Conservation (phyloP, 2,888 invertebrate genomes). For the Latheticus oryzae region DNA sequence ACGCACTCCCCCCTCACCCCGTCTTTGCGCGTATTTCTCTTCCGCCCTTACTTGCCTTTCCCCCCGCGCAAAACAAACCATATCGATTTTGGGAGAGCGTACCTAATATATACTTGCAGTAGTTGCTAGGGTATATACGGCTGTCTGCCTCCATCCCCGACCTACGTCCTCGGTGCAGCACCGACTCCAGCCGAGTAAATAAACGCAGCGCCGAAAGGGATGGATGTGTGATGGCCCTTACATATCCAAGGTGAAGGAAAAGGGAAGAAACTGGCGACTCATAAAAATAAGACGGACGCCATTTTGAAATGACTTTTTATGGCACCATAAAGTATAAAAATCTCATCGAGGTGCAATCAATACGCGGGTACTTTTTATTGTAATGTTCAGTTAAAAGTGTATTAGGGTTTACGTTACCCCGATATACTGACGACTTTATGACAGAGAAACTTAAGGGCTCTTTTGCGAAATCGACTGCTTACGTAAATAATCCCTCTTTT, state of each 20-base stretch:
- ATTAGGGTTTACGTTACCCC: conserved; percentile 50
- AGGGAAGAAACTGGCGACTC: conserved; percentile 49
- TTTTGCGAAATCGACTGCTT: conserved; percentile 48
- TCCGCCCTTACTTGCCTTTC: conserved; percentile 49
- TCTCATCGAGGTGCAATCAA: conserved; percentile 61
- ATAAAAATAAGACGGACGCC: conserved; percentile 62
- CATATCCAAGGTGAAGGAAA: conserved; percentile 56
- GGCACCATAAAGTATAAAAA: conserved; percentile 61
- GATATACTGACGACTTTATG: conserved; percentile 49
- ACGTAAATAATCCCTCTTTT: conserved; percentile 57
- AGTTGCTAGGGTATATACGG: conserved; percentile 61
- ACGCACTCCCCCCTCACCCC: conserved; percentile 58
- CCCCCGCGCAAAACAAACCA: conserved; percentile 65
- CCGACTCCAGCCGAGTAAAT: conserved; percentile 31
- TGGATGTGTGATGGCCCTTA: conserved; percentile 60
- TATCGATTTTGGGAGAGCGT: conserved; percentile 67
- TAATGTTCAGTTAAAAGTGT: conserved; percentile 60
- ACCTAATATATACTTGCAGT: conserved; percentile 63
- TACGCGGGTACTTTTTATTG: conserved; percentile 59
- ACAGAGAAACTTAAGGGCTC: conserved; percentile 46
- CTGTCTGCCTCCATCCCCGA: conserved; percentile 49
- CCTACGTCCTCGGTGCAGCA: conserved; percentile 51
- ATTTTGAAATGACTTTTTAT: conserved; percentile 62
- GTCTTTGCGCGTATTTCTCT: conserved; percentile 51
- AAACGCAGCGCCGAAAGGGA: conserved; percentile 45